Evolutionary conservation across 2,888 invertebrate species (phyloP), one percentile per base, ranked within the genome.

Genomic region (Sussaba pulchella): DNA sequence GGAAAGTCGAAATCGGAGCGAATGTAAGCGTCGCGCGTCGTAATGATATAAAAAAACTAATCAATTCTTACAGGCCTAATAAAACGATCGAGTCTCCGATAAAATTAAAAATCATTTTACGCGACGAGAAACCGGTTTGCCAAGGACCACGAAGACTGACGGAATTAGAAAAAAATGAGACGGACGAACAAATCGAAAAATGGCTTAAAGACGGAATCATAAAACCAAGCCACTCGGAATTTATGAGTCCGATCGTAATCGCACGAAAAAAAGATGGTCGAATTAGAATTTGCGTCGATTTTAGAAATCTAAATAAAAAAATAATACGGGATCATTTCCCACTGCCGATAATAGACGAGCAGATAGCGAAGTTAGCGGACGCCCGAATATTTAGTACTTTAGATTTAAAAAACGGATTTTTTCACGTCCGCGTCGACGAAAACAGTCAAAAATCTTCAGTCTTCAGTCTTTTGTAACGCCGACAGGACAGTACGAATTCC

Each of bases 391-490:
- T 76, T 21, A 70, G 78, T 6, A 80, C 82, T 0, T 36, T 88
- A 0, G 87, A 88, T 66, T 61, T 87, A 6, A 86, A 63, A 36
- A 82, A 85, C 45, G 83, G 83, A 54, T 86, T 86, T 75, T 86
- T 84, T 45, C 86, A 87, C 69, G 85, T 87, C 3, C 69, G 57
- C 10, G 70, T 87, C 4, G 66, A 82, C 1, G 73, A 83, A 73
- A 50, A 76, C 1, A 85, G 85, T 41, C 54, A 75, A 26, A 82
- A 84, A 59, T 87, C 83, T 50, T 86, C 87, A n/a, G n/a, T n/a
- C n/a, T n/a, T n/a, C n/a, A n/a, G 0, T 63, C 86, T 2, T 87
- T 88, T 31, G 83, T 86, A 6, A 83, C 79, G 5, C 86, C 74
- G 4, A 52, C 47, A 0, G 82, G 82, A 1, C 82, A 85, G n/a